These are phyloP conservation scores for Kobus ellipsiprymnus DNA, from an alignment of 2,113 vertebrate genomes.

Conservation along the genomic window DNA sequence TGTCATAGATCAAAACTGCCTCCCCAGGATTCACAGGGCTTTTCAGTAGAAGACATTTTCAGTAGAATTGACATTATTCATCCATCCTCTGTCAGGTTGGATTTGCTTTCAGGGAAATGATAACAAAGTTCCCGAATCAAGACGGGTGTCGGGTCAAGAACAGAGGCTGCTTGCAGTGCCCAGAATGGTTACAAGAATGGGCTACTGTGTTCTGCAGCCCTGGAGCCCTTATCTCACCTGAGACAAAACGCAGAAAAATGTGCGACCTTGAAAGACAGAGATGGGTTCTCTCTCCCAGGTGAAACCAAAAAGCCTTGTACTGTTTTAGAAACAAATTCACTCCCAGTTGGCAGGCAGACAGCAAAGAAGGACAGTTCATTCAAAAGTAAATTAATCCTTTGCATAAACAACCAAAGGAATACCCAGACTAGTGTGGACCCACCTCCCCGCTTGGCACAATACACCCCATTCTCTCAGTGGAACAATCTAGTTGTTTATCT, in stretches of 20 bases:
- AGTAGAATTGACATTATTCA: constrained; percentile 34
- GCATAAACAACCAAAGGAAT: constrained; percentile 36
- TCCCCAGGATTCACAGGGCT: neutral
- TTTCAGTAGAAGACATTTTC: constrained; percentile 20
- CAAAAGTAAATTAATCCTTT: constrained; percentile 55
- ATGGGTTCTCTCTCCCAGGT: constrained; percentile 53
- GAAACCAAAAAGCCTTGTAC: constrained; percentile 48
- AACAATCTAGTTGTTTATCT: constrained; percentile 13
- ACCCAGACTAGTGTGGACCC: neutral
- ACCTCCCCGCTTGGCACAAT: neutral
- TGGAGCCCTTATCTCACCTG: constrained; percentile 58
- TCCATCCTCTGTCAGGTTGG: neutral
- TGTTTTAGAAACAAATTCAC: constrained; percentile 64
- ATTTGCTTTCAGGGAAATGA: constrained; percentile 17
- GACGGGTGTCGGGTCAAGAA: constrained; percentile 56
- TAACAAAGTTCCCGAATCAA: neutral
- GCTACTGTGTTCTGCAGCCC: constrained; percentile 27
- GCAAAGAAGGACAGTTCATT: constrained; percentile 37
- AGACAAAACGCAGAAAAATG: constrained; percentile 49
- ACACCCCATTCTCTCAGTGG: neutral
- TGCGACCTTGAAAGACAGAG: constrained; percentile 69
- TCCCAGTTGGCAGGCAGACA: constrained; percentile 22
- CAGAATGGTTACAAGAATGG: constrained; percentile 46
- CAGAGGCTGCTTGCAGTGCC: neutral
- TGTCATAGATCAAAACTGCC: constrained; percentile 30